These are phyloP conservation scores for Oscheius myriophilus DNA, from an alignment of 2,888 invertebrate genomes.

Conservation along the genomic window DNA sequence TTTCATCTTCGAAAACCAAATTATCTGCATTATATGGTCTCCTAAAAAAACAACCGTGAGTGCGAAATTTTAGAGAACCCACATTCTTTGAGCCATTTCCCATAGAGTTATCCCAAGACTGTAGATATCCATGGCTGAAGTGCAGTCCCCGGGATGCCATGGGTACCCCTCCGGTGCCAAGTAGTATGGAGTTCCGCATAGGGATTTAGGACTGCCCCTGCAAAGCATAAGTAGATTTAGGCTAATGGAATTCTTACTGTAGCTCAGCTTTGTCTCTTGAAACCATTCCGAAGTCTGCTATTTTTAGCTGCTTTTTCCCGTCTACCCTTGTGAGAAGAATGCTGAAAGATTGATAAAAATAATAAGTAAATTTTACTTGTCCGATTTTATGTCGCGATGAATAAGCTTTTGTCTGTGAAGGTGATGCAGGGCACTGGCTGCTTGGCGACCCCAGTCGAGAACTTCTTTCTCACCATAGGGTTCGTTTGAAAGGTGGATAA, in stretches of 20 bases:
- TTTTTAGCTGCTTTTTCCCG: not conserved
- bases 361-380: not conserved
- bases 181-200: conserved; percentile 3
- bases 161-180: not conserved
- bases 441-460: conserved; percentile 4
- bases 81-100: conserved; percentile 17
- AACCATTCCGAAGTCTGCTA: conserved; percentile 10
- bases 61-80: not conserved
- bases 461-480: conserved; percentile 4
- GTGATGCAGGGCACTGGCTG: not conserved
- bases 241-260: too few relatives aligned
- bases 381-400: conserved; percentile 18
- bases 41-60: not conserved
- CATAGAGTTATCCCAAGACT: conserved; percentile 7
- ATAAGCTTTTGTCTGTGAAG: conserved; percentile 5
- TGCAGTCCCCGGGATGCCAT: not conserved
- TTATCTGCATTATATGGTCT: not conserved
- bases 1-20: not conserved
- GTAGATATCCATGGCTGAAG: conserved; percentile 4
- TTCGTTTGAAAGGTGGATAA: not conserved
- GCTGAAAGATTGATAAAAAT: not conserved
- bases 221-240: too few relatives aligned
- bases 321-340: conserved; percentile 1
- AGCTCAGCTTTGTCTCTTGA: not conserved
- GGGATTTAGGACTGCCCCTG: not conserved